These are phyloP conservation scores for Tortrix viridana DNA, from an alignment of 2,888 invertebrate genomes.

Conservation along the genomic window DNA sequence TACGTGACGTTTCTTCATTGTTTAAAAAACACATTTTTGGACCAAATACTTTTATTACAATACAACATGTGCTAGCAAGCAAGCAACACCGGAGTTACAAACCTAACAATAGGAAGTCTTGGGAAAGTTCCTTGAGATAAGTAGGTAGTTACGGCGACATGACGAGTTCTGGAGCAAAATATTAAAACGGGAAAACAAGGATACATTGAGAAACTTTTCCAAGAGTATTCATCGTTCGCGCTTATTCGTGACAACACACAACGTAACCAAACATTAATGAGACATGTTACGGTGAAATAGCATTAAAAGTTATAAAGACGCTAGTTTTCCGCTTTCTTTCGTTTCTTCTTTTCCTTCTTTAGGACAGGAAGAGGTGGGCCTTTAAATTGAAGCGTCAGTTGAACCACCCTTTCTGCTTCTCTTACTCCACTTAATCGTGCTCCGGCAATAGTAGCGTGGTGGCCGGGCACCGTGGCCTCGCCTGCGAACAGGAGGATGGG, in stretches of 20 bases:
- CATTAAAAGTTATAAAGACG: neutral
- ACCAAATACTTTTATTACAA: constrained; percentile 4
- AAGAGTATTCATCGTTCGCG: constrained; percentile 30
- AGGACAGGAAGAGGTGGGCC: constrained; percentile 66
- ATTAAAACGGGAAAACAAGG: constrained; percentile 45
- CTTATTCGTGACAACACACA: constrained; percentile 10
- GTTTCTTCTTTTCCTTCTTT: constrained; percentile 1
- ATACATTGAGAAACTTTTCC: constrained; percentile 36
- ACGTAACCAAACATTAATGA: constrained; percentile 4
- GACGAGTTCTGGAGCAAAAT: constrained; percentile 51
- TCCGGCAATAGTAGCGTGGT: constrained; percentile 90
- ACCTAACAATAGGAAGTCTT: constrained; percentile 55
- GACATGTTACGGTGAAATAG: neutral
- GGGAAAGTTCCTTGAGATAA: constrained; percentile 51
- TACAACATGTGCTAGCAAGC: neutral
- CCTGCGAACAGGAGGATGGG: constrained; percentile 92
- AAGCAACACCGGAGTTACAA: constrained; percentile 43
- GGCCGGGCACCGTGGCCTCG: constrained; percentile 90
- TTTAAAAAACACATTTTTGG: neutral
- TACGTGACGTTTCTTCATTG: no score
- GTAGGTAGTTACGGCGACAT: constrained; percentile 48
- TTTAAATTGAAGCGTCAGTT: constrained; percentile 82
- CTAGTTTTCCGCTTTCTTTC: constrained; percentile 38
- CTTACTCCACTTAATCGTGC: constrained; percentile 91
- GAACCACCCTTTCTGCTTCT: constrained; percentile 90